A percentile compares a stretch with the other conserved stretches of the same genome.
Conservation (phyloP, 2,888 invertebrate species). For the Elegia similella region DNA sequence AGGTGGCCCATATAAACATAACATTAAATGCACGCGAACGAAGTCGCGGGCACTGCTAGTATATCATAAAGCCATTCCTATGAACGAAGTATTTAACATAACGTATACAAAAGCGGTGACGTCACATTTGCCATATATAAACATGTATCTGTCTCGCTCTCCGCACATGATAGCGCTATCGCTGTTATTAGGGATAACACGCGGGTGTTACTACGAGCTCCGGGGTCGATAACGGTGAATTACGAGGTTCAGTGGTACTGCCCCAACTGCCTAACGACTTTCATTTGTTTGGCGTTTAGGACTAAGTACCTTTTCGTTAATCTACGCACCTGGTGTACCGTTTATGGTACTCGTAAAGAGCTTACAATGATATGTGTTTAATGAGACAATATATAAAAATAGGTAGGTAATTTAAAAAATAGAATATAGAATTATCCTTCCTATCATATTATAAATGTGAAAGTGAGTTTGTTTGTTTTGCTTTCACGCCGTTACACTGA, state of each 20-base stretch:
- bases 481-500: too few relatives aligned
- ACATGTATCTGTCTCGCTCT: neutral
- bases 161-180: neutral
- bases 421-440: too few relatives aligned
- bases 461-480: too few relatives aligned
- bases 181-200: constrained; percentile 4
- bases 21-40: too few relatives aligned
- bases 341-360: neutral
- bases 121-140: neutral
- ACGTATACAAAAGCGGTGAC: neutral
- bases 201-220: constrained; percentile 1
- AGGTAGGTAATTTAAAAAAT: too few relatives aligned
- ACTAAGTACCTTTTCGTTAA: neutral
- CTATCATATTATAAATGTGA: too few relatives aligned
- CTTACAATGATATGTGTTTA: neutral
- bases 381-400: neutral
- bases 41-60: too few relatives aligned
- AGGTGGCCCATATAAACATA: too few relatives aligned
- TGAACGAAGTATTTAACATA: too few relatives aligned
- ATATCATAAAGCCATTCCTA: too few relatives aligned
- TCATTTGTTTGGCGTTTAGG: constrained; percentile 6
- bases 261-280: constrained; percentile 17
- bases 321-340: neutral
- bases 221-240: constrained; percentile 7
- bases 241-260: constrained; percentile 5